Conservation (phyloP, 1,140 invertebrate species). For the Brachionus manjavacas region DNA sequence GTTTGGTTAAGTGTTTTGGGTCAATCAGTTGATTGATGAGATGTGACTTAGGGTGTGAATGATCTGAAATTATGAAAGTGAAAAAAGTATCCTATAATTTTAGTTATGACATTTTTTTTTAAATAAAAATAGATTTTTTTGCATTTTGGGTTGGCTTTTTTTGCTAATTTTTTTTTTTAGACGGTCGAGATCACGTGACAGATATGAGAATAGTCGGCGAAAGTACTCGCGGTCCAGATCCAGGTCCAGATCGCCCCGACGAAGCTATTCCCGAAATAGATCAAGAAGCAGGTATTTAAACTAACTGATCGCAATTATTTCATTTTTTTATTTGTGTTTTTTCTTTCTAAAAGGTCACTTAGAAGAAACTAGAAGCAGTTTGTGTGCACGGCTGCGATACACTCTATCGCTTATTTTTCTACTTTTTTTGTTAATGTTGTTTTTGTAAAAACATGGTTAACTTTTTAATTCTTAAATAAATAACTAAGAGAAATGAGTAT, state of each 20-base stretch:
- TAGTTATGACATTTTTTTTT: not conserved
- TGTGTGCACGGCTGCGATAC: not conserved
- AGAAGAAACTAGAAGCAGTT: not conserved
- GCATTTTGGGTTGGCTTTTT: not conserved
- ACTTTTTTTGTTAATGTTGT: not conserved
- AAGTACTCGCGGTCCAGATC: not conserved
- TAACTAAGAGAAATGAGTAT: not conserved
- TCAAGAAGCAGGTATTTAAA: constrained; percentile 8
- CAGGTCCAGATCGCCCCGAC: not conserved
- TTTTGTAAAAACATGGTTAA: not conserved
- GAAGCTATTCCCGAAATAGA: constrained; percentile 21
- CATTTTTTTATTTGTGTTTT: not conserved
- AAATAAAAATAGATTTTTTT: not conserved
- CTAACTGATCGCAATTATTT: too few relatives aligned
- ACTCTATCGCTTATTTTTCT: not conserved
- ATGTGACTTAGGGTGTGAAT: constrained; percentile 14
- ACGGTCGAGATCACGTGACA: not conserved
- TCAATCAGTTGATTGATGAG: constrained; percentile 4
- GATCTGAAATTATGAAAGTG: not conserved
- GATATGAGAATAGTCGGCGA: not conserved
- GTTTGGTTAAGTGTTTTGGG: not conserved
- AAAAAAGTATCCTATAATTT: constrained; percentile 7
- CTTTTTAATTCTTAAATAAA: not conserved
- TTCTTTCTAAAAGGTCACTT: not conserved
- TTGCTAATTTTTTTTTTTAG: not conserved